phyloP scores from a whole-genome alignment of 2,888 invertebrate species.

The Ochropacha duplaris region DNA sequence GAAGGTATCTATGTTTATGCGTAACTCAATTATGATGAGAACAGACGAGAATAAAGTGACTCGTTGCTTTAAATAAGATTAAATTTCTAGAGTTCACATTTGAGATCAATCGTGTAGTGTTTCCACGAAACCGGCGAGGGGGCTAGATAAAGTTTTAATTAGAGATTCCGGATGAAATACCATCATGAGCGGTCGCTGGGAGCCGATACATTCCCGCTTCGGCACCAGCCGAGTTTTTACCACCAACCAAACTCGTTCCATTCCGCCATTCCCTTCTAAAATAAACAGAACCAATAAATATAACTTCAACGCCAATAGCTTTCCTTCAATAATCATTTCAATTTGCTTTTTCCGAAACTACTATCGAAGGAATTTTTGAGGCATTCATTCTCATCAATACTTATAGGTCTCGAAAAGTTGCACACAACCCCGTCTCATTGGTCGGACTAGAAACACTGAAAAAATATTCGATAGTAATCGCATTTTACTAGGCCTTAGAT shows the following conservation, averaged over 20 bases:
- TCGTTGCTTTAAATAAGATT: not conserved
- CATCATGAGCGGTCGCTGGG: slow-evolving; percentile 58
- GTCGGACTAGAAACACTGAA: too few species aligned
- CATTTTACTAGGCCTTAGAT: not conserved
- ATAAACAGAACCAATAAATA: slow-evolving; percentile 67
- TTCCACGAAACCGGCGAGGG: slow-evolving; percentile 44
- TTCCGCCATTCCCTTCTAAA: slow-evolving; percentile 54
- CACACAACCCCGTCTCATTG: not conserved
- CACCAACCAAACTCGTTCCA: slow-evolving; percentile 63
- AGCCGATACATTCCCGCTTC: slow-evolving; percentile 75
- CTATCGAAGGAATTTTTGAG: slow-evolving; percentile 15
- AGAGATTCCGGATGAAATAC: slow-evolving; percentile 78
- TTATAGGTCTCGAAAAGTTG: slow-evolving; percentile 8
- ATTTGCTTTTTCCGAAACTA: slow-evolving; percentile 20
- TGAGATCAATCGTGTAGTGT: slow-evolving; percentile 4
- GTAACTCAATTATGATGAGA: not conserved
- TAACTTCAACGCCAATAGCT: slow-evolving; percentile 55
- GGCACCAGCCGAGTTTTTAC: slow-evolving; percentile 74
- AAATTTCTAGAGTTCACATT: not conserved
- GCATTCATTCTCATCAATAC: slow-evolving; percentile 11
- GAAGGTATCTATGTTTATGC: not conserved
- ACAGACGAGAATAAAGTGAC: not conserved
- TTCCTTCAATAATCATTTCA: slow-evolving; percentile 49
- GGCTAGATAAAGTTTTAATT: slow-evolving; percentile 81
- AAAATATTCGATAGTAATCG: not conserved